These are phyloP conservation scores for Disparrhopalites patrizii DNA, from an alignment of 2,888 invertebrate genomes.

Conservation along the genomic window DNA sequence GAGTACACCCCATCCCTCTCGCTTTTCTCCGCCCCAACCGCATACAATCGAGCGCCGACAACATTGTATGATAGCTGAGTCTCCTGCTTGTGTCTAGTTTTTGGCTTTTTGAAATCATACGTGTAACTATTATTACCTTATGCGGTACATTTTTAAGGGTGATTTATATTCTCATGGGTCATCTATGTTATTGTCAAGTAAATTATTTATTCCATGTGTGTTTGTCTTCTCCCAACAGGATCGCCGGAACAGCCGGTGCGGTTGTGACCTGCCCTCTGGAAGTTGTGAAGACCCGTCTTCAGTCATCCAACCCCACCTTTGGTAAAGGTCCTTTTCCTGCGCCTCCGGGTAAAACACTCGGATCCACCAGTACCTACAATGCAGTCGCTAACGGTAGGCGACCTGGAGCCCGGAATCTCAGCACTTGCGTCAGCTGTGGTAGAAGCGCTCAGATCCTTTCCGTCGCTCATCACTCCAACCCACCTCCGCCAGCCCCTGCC, in stretches of 20 bases:
- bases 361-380: neutral
- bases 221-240: conserved; percentile 61
- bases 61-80: too few relatives aligned
- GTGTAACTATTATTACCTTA: too few relatives aligned
- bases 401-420: conserved; percentile 64
- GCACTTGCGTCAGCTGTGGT: conserved; percentile 59
- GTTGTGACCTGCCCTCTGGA: conserved; percentile 96
- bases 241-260: conserved; percentile 94
- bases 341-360: conserved; percentile 55
- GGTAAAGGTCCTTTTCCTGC: conserved; percentile 52
- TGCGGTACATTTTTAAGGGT: too few relatives aligned
- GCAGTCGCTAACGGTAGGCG: conserved; percentile 52
- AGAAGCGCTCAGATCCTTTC: conserved; percentile 49
- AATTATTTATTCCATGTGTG: too few relatives aligned
- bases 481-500: conserved; percentile 38
- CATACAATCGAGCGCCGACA: too few relatives aligned
- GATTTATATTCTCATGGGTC: too few relatives aligned
- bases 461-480: conserved; percentile 44
- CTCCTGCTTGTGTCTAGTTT: too few relatives aligned
- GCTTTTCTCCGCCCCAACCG: too few relatives aligned
- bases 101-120: too few relatives aligned
- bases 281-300: conserved; percentile 94
- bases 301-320: conserved; percentile 77
- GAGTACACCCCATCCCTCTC: too few relatives aligned
- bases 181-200: too few relatives aligned